Percentiles rank a stretch among this genome's conserved stretches.
Conservation (phyloP, 2,888 invertebrate species). For the Cosmia pyralina region DNA sequence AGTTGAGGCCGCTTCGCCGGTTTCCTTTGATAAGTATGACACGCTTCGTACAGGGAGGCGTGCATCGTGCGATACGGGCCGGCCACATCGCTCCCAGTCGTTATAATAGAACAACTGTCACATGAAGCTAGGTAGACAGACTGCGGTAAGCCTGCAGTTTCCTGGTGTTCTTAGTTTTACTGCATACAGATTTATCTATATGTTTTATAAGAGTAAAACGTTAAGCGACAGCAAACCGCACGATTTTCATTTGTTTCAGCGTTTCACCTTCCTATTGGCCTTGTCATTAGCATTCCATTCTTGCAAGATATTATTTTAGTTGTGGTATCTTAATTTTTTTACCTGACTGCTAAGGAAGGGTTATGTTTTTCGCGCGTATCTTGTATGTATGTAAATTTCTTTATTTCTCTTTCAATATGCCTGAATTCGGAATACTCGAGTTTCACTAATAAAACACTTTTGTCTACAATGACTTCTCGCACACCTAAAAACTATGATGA, state of each 20-base stretch:
- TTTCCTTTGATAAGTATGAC: slow-evolving; percentile 27
- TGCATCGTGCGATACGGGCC: slow-evolving; percentile 1
- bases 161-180: background rate
- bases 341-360: too few species aligned
- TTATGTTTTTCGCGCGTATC: too few species aligned
- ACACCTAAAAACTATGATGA: background rate
- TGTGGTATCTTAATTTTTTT: background rate
- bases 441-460: background rate
- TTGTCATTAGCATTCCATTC: too few species aligned
- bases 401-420: too few species aligned
- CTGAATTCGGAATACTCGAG: background rate
- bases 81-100: slow-evolving; percentile 10
- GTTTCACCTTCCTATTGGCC: background rate
- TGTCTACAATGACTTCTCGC: background rate
- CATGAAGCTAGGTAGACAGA: background rate
- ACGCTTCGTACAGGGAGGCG: background rate
- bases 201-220: background rate
- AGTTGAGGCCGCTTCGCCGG: slow-evolving; percentile 6
- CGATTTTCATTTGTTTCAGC: background rate
- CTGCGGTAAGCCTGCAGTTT: slow-evolving; percentile 13
- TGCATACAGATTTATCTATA: background rate
- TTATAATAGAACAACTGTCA: slow-evolving; percentile 35
- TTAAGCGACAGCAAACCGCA: background rate
- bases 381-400: too few species aligned
- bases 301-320: background rate